Evolutionary conservation across 2,113 vertebrate genomes (phyloP).

Genomic region (Neopipo cinnamomea): DNA sequence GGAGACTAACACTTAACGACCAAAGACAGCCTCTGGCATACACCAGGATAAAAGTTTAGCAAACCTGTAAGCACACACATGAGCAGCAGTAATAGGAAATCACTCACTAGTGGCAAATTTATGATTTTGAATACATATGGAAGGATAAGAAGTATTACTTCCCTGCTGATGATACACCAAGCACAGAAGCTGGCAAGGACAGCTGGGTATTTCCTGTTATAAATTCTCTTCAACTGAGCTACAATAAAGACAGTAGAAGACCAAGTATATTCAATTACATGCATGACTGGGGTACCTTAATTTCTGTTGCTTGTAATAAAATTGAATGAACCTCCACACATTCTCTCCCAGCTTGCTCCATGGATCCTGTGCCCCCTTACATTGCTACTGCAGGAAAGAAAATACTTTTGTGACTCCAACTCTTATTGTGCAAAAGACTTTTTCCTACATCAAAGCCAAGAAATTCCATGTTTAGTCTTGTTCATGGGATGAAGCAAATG

Average conservation of each 20-base stretch:
- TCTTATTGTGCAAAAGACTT: not conserved
- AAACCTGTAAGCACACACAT: not conserved
- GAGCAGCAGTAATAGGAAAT: not conserved
- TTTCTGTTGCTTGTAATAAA: constrained; percentile 11
- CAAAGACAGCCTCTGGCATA: not conserved
- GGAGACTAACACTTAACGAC: not conserved
- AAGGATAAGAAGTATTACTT: not conserved
- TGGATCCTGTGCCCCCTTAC: not conserved
- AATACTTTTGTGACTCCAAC: not conserved
- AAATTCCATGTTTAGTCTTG: not conserved
- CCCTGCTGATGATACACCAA: not conserved
- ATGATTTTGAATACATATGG: not conserved
- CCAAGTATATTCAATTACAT: not conserved
- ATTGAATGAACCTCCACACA: not conserved
- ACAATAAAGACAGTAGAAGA: not conserved
- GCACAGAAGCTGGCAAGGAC: not conserved
- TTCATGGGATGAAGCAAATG: not conserved
- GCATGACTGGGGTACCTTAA: not conserved
- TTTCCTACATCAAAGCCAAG: not conserved
- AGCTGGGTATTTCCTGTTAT: not conserved
- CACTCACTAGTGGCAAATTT: not conserved
- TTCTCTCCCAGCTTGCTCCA: not conserved
- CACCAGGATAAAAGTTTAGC: not conserved
- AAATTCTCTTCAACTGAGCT: not conserved
- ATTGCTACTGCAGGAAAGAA: not conserved